Base-by-base conservation (phyloP, 1,140 invertebrate species). In the Episyrphus balteatus region DNA sequence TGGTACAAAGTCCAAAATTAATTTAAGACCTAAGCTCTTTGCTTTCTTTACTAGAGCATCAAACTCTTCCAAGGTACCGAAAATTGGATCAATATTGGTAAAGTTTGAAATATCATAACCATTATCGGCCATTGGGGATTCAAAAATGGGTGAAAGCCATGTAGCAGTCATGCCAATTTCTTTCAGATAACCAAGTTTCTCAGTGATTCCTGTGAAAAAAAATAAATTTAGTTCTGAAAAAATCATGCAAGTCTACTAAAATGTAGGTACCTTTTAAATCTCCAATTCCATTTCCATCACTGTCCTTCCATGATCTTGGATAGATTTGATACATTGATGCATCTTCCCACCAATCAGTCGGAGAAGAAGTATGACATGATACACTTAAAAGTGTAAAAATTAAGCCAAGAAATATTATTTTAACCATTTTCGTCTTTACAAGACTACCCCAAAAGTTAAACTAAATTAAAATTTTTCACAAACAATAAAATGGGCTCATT, bases 321-420 rank as follows among this genome's bases (percentile, higher is more conserved):
- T 88, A 86, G 37, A 90, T 78, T 62, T 89, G 84, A 59, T 91
- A 91, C 5, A 88, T 68, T 1, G 79, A 61, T 5, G 77, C 77
- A 47, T 75, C 77, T 59, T 86, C 74, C 79, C 83, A 89, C 87
- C 88, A 91, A 56, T 79, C 70, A 39, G 61, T 52, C 13, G 36
- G 3, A 5, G 55, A 47, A 17, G 48, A 8, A 1, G 46, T 8
- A 3, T 5, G 21, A 5, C 3, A 26, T 8, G 21, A 5, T 26
- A 26, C 3, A 26, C 21, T 8, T 3, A 26, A 3, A 5, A 26
- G 8, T 3, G 21, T 8, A 3, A 26, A 26, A n/a, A n/a, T n/a
- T n/a, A n/a, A n/a, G n/a, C n/a, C n/a, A n/a, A n/a, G n/a, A n/a
- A n/a, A n/a, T n/a, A n/a, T n/a, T n/a, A n/a, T n/a, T n/a, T n/a